A percentile compares a stretch with the other conserved stretches of the same genome.
phyloP scores from a whole-genome alignment of 1,140 invertebrate genomes.

The Micrasema minimum region DNA sequence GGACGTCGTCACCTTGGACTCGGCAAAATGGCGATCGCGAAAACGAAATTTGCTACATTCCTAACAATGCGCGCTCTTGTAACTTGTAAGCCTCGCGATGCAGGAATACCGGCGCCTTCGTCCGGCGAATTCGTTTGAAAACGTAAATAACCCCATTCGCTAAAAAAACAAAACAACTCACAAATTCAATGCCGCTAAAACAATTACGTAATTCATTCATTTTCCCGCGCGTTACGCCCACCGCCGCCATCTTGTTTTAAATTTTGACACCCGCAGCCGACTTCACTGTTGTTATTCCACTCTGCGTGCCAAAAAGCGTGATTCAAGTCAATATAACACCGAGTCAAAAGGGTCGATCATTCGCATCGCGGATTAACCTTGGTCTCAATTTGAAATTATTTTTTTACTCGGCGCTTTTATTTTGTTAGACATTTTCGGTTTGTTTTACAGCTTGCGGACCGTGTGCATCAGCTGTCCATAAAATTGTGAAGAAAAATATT shows the following conservation, averaged over 20 bases:
- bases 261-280: neutral
- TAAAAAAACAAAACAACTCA: too few species aligned
- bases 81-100: too few species aligned
- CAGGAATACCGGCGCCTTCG: too few species aligned
- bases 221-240: conserved; percentile 30
- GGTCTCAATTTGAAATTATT: too few species aligned
- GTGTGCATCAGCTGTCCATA: conserved; percentile 15
- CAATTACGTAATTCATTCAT: conserved; percentile 30
- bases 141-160: neutral
- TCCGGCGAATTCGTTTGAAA: too few species aligned
- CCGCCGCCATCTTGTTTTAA: conserved; percentile 28
- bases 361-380: too few species aligned
- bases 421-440: neutral
- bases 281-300: conserved; percentile 35
- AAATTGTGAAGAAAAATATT: too few species aligned
- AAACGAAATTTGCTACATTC: too few species aligned
- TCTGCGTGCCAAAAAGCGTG: neutral
- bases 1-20: too few species aligned
- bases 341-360: neutral
- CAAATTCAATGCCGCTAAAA: conserved; percentile 19
- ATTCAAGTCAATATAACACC: neutral
- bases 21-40: too few species aligned
- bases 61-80: too few species aligned
- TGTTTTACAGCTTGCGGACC: neutral
- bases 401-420: conserved; percentile 3